phyloP scores from a whole-genome alignment of 2,797 vertebrate species.

The Gambusia yucatana region DNA sequence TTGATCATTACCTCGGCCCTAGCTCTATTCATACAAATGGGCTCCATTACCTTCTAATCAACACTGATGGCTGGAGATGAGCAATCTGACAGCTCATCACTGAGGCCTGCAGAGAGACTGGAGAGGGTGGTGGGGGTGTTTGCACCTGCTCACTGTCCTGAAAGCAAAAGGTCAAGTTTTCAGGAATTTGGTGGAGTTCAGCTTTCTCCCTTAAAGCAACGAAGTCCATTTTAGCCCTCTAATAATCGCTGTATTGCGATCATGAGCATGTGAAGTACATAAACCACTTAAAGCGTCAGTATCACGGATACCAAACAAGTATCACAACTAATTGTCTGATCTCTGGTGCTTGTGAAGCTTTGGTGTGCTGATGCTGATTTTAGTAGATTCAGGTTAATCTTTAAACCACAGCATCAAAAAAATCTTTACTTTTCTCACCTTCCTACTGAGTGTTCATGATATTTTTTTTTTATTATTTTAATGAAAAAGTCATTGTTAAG shows the following conservation, averaged over 20 bases:
- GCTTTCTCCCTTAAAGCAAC: conserved; percentile 6
- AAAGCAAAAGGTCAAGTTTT: conserved; percentile 50
- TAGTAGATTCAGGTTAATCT: not conserved
- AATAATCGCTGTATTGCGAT: conserved; percentile 7
- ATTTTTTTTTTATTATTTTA: not conserved
- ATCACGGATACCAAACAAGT: not conserved
- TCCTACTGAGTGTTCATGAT: not conserved
- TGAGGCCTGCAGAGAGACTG: conserved; percentile 37
- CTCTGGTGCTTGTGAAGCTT: not conserved
- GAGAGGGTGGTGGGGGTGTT: conserved; percentile 35
- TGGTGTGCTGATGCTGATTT: not conserved
- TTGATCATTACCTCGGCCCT: conserved; percentile 77
- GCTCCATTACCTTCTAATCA: conserved; percentile 81
- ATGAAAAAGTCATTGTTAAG: not conserved
- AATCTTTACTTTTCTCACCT: not conserved
- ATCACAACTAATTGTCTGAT: not conserved
- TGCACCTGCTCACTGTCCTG: conserved; percentile 55
- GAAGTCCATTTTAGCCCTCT: conserved; percentile 3
- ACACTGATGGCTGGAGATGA: conserved; percentile 80
- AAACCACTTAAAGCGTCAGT: not conserved
- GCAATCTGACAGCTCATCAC: conserved; percentile 80
- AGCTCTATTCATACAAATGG: conserved; percentile 81
- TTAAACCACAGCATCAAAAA: not conserved
- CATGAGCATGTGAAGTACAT: conserved; percentile 1
- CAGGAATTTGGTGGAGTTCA: conserved; percentile 20